A percentile compares a stretch with the other conserved stretches of the same genome.
phyloP scores from a whole-genome alignment of 2,113 vertebrate genomes.

The Chrysemys picta region DNA sequence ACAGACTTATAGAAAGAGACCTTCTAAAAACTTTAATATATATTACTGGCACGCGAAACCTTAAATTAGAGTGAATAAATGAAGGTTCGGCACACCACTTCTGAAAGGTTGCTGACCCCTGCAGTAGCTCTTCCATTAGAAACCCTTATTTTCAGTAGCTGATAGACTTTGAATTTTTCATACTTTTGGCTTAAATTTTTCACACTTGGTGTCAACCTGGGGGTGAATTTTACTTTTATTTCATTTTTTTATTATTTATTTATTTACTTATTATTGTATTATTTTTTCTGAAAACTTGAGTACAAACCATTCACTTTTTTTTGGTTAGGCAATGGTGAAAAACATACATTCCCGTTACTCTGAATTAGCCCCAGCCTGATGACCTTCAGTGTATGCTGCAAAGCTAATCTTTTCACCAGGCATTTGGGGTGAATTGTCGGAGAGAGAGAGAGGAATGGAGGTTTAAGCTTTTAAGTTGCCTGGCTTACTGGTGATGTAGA shows the following conservation, averaged over 20 bases:
- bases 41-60: too few species aligned
- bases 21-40: too few species aligned
- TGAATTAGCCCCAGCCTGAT: constrained; percentile 23
- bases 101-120: too few species aligned
- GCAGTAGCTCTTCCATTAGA: not conserved
- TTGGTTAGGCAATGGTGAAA: not conserved
- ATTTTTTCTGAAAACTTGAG: not conserved
- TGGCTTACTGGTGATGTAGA: not conserved
- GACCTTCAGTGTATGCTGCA: not conserved
- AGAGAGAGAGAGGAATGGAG: not conserved
- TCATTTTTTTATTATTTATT: not conserved
- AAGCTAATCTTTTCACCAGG: constrained; percentile 9
- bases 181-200: not conserved
- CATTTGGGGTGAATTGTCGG: not conserved
- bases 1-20: too few species aligned
- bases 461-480: not conserved
- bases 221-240: not conserved
- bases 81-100: too few species aligned
- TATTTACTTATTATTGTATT: not conserved
- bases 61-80: too few species aligned
- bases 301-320: not conserved
- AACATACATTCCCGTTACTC: not conserved
- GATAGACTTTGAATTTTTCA: not conserved
- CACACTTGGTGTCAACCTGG: not conserved
- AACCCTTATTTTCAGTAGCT: not conserved